Evolutionary conservation across 2,797 vertebrate genomes (phyloP), one percentile per base, ranked within the genome.

Genomic region (Taeniopygia guttata): DNA sequence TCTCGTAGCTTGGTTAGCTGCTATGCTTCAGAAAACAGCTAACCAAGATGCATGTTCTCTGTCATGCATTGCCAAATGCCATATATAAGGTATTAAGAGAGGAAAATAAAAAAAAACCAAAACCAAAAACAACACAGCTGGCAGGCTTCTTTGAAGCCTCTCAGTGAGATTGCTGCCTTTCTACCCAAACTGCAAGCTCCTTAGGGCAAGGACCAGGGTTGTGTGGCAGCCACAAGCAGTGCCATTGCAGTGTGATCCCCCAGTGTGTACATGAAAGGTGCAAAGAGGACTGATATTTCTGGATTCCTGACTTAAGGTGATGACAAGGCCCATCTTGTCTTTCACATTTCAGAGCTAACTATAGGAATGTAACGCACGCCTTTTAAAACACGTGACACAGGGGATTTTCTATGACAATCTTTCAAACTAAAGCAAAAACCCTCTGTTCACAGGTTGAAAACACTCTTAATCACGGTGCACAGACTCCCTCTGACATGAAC

Each of bases 241-340:
- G 49, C 25, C 56, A 16, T 25, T 66, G 40, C 46, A 10, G 34
- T 2, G 1, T 72, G 54, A 87, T 46, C 5, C 13, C n/a, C 32
- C 27, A 55, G 46, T 0, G 0, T 1, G 3, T 36, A 25, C 16
- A 40, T 36, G 58, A 46, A 88, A 86, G 17, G 22, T 55, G 43
- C 58, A 66, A n/a, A n/a, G 4, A 3, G 36, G 21, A 42, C 69
- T 25, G 54, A 90, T 46, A 49, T 78, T 87, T 88, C 79, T 77
- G 76, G 40, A 83, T 88, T 36, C 11, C 29, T 66, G 67, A 70
- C 51, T 93, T 81, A 73, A 67, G 45, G 59, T n/a, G 59, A 56
- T 93, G 91, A 90, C 80, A 93, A 79, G 80, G 32, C 77, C 83
- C 42, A 43, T 82, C 60, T 87, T 91, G 63, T 82, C 74, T 93